Percentiles rank a stretch among this genome's conserved stretches.
Conservation (phyloP, 2,797 vertebrate species). For the Morus bassanus region DNA sequence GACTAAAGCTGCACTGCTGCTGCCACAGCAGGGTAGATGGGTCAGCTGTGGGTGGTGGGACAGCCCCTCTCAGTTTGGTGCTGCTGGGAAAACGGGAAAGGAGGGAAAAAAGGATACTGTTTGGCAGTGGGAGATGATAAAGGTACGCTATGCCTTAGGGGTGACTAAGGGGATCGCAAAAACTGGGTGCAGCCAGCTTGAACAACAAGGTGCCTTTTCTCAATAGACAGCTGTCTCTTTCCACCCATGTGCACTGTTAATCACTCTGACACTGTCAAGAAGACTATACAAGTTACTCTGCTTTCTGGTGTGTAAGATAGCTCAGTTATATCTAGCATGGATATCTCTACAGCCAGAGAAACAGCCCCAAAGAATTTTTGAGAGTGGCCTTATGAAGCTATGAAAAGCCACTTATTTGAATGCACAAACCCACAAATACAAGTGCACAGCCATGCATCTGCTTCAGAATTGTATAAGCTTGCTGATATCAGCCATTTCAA, state of each 20-base stretch:
- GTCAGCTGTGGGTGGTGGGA: neutral
- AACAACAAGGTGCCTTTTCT: neutral
- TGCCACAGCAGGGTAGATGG: neutral
- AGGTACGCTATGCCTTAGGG: fast-evolving
- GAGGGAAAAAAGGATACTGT: neutral
- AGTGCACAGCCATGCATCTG: neutral
- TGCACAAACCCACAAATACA: neutral
- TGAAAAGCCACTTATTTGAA: neutral
- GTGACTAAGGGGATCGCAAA: neutral
- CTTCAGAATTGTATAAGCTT: neutral
- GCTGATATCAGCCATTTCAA: neutral
- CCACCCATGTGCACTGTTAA: neutral
- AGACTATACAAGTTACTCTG: neutral
- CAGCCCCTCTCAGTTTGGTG: neutral
- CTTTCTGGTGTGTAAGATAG: neutral
- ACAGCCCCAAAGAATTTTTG: neutral
- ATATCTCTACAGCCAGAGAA: neutral
- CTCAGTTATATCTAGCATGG: neutral
- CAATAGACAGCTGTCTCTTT: neutral
- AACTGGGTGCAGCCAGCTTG: neutral
- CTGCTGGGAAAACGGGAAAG: neutral
- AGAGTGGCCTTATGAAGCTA: neutral
- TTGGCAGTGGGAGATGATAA: neutral
- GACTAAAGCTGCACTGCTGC: neutral
- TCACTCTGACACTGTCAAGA: neutral